phyloP scores from a whole-genome alignment of 2,797 vertebrate genomes.

The Phataginus tricuspis region DNA sequence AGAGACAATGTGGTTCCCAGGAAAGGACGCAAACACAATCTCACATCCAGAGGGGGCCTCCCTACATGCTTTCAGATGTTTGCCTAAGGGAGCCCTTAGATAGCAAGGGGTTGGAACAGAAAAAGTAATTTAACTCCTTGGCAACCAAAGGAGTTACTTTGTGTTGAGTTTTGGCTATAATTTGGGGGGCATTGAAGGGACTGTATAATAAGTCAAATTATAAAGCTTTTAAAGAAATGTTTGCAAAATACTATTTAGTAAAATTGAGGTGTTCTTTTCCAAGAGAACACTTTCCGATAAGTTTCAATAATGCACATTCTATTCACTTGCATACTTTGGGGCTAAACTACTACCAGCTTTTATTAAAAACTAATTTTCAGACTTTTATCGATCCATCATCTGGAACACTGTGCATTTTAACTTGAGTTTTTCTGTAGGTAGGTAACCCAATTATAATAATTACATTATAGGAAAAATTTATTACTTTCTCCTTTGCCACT shows the following conservation, averaged over 20 bases:
- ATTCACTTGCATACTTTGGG: neutral
- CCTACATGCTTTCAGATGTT: neutral
- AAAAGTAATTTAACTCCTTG: constrained; percentile 19
- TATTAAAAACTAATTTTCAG: constrained; percentile 71
- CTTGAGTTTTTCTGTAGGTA: constrained; percentile 55
- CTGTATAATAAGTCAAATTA: constrained; percentile 50
- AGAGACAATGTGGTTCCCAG: neutral
- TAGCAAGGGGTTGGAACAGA: neutral
- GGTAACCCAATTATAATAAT: constrained; percentile 58
- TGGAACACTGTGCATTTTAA: constrained; percentile 17
- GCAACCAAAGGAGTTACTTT: constrained; percentile 3
- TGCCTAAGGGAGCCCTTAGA: constrained; percentile 34
- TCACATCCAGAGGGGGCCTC: neutral
- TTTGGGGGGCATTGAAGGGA: neutral
- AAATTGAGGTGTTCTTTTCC: constrained; percentile 37
- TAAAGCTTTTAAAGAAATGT: constrained; percentile 49
- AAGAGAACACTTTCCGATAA: constrained; percentile 36
- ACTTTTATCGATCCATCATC: constrained; percentile 51
- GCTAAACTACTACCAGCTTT: constrained; percentile 51
- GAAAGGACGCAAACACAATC: neutral
- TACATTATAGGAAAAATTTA: constrained; percentile 43
- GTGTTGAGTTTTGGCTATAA: constrained; percentile 29
- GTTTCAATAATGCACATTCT: constrained; percentile 13
- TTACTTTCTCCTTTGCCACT: neutral
- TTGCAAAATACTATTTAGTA: constrained; percentile 53